These are phyloP conservation scores for Micropterix aruncella DNA, from an alignment of 2,888 invertebrate species.

Conservation along the genomic window DNA sequence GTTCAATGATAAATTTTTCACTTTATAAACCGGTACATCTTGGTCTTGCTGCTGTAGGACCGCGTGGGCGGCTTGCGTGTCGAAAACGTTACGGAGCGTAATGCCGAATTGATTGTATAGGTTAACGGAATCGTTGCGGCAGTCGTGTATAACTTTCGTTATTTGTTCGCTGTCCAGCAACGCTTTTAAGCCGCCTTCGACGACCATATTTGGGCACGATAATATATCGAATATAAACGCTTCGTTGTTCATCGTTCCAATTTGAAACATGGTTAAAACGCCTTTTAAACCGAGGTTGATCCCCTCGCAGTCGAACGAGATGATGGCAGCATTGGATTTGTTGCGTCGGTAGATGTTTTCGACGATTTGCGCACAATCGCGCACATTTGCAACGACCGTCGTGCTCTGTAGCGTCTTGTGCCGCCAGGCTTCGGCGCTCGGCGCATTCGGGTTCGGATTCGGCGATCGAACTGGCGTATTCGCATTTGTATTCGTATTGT, in stretches of 20 bases:
- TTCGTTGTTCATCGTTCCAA: conserved; percentile 69
- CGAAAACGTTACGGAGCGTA: conserved; percentile 72
- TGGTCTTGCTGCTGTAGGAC: conserved; percentile 83
- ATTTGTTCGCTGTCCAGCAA: conserved; percentile 70
- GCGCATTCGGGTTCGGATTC: conserved; percentile 30
- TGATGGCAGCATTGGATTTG: conserved; percentile 38
- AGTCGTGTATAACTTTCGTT: conserved; percentile 85
- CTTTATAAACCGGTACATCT: conserved; percentile 85
- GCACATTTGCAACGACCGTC: conserved; percentile 63
- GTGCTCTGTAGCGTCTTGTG: conserved; percentile 69
- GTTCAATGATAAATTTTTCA: conserved; percentile 84
- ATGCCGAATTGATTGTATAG: conserved; percentile 78
- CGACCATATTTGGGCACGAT: conserved; percentile 66
- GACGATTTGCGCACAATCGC: conserved; percentile 64
- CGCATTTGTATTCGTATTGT: conserved; percentile 13
- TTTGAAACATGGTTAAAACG: conserved; percentile 73
- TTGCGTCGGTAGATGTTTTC: conserved; percentile 44
- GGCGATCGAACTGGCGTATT: conserved; percentile 19
- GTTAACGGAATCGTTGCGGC: conserved; percentile 81
- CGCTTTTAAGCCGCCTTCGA: conserved; percentile 62
- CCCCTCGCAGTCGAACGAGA: conserved; percentile 88
- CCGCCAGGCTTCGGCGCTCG: conserved; percentile 62
- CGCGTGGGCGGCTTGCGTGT: conserved; percentile 88
- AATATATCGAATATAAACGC: conserved; percentile 81
- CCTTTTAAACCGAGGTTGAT: conserved; percentile 84